These are phyloP conservation scores for Lasius platythorax DNA, from an alignment of 2,888 invertebrate species.

Conservation along the genomic window DNA sequence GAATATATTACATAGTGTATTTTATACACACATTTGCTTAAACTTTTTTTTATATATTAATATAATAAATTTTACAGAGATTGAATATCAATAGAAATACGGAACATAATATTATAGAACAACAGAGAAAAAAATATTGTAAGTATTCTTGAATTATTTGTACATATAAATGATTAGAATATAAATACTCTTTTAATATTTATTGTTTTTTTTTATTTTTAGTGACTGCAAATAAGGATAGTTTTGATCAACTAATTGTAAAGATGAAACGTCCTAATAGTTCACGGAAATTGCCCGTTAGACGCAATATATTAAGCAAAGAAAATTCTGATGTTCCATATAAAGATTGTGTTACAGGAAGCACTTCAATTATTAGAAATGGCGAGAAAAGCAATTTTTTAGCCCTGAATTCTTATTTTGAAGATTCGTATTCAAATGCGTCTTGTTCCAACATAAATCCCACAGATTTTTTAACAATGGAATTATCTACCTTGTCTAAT, in stretches of 20 bases:
- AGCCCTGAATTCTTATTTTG: constrained; percentile 42
- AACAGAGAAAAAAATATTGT: constrained; percentile 85
- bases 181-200: constrained; percentile 34
- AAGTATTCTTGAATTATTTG: constrained; percentile 69
- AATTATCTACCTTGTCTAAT: constrained; percentile 53
- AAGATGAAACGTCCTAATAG: constrained; percentile 74
- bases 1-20: constrained; percentile 28
- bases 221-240: constrained; percentile 83
- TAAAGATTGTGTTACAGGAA: constrained; percentile 19
- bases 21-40: constrained; percentile 1
- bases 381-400: constrained; percentile 45
- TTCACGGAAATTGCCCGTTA: constrained; percentile 53
- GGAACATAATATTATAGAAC: constrained; percentile 84
- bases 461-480: constrained; percentile 62
- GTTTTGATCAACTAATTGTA: constrained; percentile 82
- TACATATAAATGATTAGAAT: constrained; percentile 10
- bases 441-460: constrained; percentile 77
- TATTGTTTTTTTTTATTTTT: constrained; percentile 55
- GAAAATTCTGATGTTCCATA: neutral
- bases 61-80: constrained; percentile 74
- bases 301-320: constrained; percentile 63
- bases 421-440: constrained; percentile 77
- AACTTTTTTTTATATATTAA: constrained; percentile 32
- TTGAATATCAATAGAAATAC: constrained; percentile 82
- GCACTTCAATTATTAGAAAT: constrained; percentile 37